Evolutionary conservation across 2,113 vertebrate species (phyloP).

Genomic region (Gallinago media): DNA sequence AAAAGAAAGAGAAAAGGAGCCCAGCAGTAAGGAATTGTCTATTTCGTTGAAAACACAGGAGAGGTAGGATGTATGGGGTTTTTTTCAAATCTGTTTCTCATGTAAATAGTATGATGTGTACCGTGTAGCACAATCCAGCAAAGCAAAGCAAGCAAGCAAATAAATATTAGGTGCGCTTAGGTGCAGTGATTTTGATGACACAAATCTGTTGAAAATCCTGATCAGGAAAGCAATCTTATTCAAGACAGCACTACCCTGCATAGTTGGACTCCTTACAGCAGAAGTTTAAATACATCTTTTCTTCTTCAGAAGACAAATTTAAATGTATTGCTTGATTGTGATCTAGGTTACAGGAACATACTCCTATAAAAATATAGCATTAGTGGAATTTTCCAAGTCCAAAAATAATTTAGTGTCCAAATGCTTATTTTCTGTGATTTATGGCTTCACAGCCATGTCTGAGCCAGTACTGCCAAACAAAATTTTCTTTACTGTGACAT

Average conservation of each 20-base stretch:
- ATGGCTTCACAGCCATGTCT: background rate
- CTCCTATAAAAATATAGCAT: conserved; percentile 37
- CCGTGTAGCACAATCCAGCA: background rate
- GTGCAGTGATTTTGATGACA: background rate
- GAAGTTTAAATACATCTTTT: conserved; percentile 8
- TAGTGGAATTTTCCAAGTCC: conserved; percentile 48
- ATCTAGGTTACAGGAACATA: conserved; percentile 19
- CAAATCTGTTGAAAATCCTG: background rate
- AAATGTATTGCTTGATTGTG: background rate
- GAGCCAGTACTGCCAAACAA: conserved; percentile 35
- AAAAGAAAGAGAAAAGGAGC: background rate
- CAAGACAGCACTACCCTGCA: background rate
- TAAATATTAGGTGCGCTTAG: background rate
- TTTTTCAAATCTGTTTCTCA: background rate
- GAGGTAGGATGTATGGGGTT: background rate
- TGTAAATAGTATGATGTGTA: rapidly evolving
- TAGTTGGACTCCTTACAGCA: background rate
- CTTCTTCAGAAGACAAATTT: background rate
- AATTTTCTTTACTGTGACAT: conserved; percentile 34
- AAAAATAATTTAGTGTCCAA: conserved; percentile 45
- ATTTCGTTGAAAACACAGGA: background rate
- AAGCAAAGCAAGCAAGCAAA: background rate
- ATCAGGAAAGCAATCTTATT: background rate
- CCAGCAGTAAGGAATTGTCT: background rate
- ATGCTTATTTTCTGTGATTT: conserved; percentile 45